Conservation (phyloP, 2,113 vertebrate species). For the Salvelinus sp. region DNA sequence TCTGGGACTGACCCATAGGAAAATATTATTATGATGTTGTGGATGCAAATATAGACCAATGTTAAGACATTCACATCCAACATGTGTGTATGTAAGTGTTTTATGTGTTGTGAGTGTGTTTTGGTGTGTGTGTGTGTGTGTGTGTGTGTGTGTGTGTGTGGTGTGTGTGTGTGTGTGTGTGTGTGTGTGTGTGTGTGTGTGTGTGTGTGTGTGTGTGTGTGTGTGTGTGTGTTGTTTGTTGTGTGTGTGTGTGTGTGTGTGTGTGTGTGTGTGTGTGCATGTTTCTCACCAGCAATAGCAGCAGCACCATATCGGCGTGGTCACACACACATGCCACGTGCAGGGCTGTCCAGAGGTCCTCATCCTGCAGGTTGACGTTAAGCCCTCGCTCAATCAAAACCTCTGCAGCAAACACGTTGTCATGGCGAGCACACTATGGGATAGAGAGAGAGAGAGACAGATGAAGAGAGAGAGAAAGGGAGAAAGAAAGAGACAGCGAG, state of each 20-base stretch:
- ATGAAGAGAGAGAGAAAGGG: too few relatives aligned
- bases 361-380: conserved; percentile 90
- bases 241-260: not conserved
- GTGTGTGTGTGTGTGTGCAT: conserved; percentile 7
- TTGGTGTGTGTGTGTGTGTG: not conserved
- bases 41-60: too few relatives aligned
- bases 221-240: not conserved
- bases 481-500: too few relatives aligned
- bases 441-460: conserved; percentile 6
- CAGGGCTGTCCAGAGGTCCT: conserved; percentile 93
- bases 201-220: not conserved
- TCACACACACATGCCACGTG: conserved; percentile 91
- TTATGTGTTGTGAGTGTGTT: too few relatives aligned
- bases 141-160: not conserved
- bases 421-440: conserved; percentile 89
- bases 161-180: not conserved
- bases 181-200: too few relatives aligned
- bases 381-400: conserved; percentile 89
- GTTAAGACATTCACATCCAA: too few relatives aligned
- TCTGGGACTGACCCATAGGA: conserved; percentile 25
- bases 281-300: conserved; percentile 87
- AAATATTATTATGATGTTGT: not conserved
- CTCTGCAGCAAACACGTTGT: conserved; percentile 91
- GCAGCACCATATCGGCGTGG: conserved; percentile 84
- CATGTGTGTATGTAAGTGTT: too few relatives aligned